Percentiles rank a stretch among this genome's conserved stretches.
phyloP scores from a whole-genome alignment of 2,113 vertebrate genomes.

The Phaethornis superciliosus region DNA sequence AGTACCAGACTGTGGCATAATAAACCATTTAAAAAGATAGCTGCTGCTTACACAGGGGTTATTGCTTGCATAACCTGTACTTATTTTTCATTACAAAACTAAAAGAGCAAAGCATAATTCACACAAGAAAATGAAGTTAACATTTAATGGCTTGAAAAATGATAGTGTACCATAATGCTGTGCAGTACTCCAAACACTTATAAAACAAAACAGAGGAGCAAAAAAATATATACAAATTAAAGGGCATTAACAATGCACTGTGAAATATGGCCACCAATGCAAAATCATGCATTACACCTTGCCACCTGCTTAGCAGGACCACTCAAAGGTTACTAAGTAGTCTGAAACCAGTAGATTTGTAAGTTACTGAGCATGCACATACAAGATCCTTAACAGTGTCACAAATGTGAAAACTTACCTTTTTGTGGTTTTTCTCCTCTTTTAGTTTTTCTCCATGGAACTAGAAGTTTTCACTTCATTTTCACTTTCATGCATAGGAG shows the following conservation, averaged over 20 bases:
- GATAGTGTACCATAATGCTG: slow-evolving; percentile 66
- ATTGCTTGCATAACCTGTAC: slow-evolving; percentile 85
- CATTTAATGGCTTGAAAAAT: slow-evolving; percentile 81
- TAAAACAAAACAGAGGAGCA: slow-evolving; percentile 68
- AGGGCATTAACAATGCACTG: neutral
- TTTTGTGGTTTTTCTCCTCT: neutral
- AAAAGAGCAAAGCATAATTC: slow-evolving; percentile 83
- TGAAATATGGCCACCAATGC: slow-evolving; percentile 50
- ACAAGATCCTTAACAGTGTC: neutral
- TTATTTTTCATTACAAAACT: slow-evolving; percentile 85
- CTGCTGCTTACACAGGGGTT: slow-evolving; percentile 78
- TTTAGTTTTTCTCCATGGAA: neutral
- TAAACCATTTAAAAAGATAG: slow-evolving; percentile 83
- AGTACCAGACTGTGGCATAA: slow-evolving; percentile 83
- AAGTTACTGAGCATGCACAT: neutral
- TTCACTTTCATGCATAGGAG: neutral
- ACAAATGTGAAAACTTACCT: neutral
- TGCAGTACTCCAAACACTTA: slow-evolving; percentile 60
- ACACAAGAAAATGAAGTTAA: slow-evolving; percentile 82
- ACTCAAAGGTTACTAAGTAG: slow-evolving; percentile 18
- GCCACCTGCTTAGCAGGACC: slow-evolving; percentile 6
- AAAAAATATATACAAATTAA: slow-evolving; percentile 62
- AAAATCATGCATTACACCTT: slow-evolving; percentile 45
- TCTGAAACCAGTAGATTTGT: neutral
- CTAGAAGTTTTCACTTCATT: neutral